phyloP scores from a whole-genome alignment of 2,888 invertebrate species.

The Laspeyria flexula region DNA sequence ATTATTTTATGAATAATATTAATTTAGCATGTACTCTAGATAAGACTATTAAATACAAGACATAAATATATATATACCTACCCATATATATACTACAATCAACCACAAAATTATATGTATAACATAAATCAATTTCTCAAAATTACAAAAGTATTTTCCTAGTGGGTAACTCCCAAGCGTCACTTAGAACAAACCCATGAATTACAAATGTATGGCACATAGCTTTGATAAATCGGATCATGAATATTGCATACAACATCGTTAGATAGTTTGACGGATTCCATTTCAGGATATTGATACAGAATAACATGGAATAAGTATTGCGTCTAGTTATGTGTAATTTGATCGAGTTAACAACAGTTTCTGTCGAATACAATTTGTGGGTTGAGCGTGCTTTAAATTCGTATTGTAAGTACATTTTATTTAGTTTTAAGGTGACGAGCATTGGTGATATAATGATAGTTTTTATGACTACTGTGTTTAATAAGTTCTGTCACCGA shows the following conservation, averaged over 20 bases:
- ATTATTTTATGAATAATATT: too few relatives aligned
- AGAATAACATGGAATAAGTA: not conserved
- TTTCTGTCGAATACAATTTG: not conserved
- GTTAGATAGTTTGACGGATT: not conserved
- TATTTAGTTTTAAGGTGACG: too few relatives aligned
- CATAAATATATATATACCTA: too few relatives aligned
- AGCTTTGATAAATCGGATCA: slow-evolving; percentile 1
- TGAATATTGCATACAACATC: slow-evolving; percentile 2
- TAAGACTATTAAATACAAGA: too few relatives aligned
- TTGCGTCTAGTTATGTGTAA: slow-evolving; percentile 1
- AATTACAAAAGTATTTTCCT: not conserved
- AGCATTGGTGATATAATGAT: too few relatives aligned
- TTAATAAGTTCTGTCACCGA: too few relatives aligned
- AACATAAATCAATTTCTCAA: not conserved
- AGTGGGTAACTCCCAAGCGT: not conserved
- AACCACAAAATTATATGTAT: too few relatives aligned
- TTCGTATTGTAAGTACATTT: too few relatives aligned
- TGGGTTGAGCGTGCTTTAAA: not conserved
- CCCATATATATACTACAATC: too few relatives aligned
- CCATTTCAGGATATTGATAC: slow-evolving; percentile 6
- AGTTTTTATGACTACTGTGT: too few relatives aligned
- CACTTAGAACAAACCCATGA: not conserved
- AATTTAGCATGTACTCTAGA: too few relatives aligned
- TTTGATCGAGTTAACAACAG: slow-evolving; percentile 3
- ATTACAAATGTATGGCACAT: not conserved